Conservation (phyloP, 2,888 invertebrate genomes). For the Monoplex corrugatus region DNA sequence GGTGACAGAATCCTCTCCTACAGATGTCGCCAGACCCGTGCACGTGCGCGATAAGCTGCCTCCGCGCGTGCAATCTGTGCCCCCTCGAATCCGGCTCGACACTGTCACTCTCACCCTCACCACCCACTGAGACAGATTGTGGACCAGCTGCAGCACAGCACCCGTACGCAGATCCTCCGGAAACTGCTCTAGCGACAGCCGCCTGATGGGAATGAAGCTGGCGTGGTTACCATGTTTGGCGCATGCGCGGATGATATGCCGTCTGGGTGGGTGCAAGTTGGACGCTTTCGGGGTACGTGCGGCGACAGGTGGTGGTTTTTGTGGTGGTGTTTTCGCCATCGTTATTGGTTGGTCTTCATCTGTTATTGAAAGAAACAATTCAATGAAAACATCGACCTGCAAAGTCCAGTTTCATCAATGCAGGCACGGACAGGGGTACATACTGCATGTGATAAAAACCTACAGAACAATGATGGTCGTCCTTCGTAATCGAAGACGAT, state of each 20-base stretch:
- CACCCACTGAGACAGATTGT: neutral
- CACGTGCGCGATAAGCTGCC: neutral
- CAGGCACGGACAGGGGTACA: too few relatives aligned
- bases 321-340: neutral
- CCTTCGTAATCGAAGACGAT: too few relatives aligned
- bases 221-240: neutral
- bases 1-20: neutral
- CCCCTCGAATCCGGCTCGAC: neutral
- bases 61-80: too few relatives aligned
- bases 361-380: too few relatives aligned
- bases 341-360: too few relatives aligned
- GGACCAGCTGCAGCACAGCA: neutral
- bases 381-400: too few relatives aligned
- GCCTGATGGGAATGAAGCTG: neutral
- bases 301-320: too few relatives aligned
- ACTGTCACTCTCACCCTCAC: slow-evolving; percentile 5
- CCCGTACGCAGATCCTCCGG: neutral
- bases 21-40: neutral
- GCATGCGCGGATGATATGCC: neutral
- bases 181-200: neutral
- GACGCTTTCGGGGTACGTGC: too few relatives aligned
- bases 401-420: too few relatives aligned
- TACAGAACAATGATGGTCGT: too few relatives aligned
- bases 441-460: too few relatives aligned
- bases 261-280: too few relatives aligned